Base-by-base conservation (phyloP, 2,797 vertebrate species). In the Pempheris klunzingeri region DNA sequence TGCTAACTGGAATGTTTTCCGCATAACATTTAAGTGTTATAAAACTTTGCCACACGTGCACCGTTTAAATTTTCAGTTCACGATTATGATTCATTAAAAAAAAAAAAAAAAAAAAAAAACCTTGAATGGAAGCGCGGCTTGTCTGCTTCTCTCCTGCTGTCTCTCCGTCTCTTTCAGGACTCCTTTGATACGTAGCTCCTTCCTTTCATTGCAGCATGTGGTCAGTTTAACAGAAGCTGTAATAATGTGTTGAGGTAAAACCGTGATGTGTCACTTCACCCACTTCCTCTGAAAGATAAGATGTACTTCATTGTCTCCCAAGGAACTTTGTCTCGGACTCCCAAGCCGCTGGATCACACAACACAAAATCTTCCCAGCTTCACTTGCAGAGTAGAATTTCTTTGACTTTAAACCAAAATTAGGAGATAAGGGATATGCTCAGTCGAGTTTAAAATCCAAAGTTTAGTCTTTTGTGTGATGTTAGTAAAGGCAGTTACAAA, bases 161-260 rank as follows among this genome's bases (percentile, higher is more conserved):
- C 12, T 28, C 44, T 53, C 53, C 64, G 0, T 63, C 50, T 69
- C 53, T 71, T 61, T 77, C 28, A 50, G 22, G 26, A 4, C 43
- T 74, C 30, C 44, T 58, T 66, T 75, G 59, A 80, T 20, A 55
- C 14, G 12, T 50, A 4, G 11, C 52, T 67, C 20, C 30, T 55
- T 38, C 43, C 22, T 78, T 68, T 81, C 39, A 32, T 80, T 69
- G 15, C 62, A 77, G 28, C 63, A 50, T 68, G 65, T 28, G 34
- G 55, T 30, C 24, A 22, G 30, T 72, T 62, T 26, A n/a, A 71
- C 38, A 38, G 22, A 58, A 64, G 62, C 77, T 59, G 60, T 46
- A 41, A 61, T 68, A 52, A 78, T 68, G 41, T 30, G 44, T 44
- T 28, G 54, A 66, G 22, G 58, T 69, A 46, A 63, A 74, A 69